Evolutionary conservation across 1,140 invertebrate genomes (phyloP), one percentile per base, ranked within the genome.

Genomic region (Drosophila teissieri): DNA sequence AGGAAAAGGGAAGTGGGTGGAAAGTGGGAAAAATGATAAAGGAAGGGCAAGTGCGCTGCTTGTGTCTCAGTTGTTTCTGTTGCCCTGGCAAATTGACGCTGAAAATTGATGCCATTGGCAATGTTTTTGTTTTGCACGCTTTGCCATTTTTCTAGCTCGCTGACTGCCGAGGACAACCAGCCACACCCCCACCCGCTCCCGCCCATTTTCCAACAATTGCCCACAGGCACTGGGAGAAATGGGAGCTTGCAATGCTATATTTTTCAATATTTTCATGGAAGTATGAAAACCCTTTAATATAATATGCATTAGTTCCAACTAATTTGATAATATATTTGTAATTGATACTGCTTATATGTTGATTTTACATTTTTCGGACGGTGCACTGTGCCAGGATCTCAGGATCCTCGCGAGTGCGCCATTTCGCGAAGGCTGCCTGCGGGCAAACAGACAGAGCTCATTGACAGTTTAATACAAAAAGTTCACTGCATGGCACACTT

Each of bases 391-490:
- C 17, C 37, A 31, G 40, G 40, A 37, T 14, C 27, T 36, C 56
- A n/a, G 22, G 11, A 42, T 39, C 11, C 15, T 24, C 24, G 36
- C 22, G 58, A 61, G 24, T 61, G 46, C 52, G 36, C 24, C 58
- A 52, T 56, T 36, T 62, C 63, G 44, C 56, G 44, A 31, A 27
- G 45, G 45, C 24, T 37, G 44, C 45, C 19, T 24, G n/a, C 17
- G 53, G 24, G 68, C 57, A 52, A 51, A 68, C 40, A 58, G 34
- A 74, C 53, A 67, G 42, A 27, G 44, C 54, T 52, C 72, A 75
- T 75, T 75, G 65, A 78, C 75, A 78, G 64, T 70, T 78, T 78
- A 76, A 78, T 77, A 77, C 65, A 78, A 78, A 77, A 78, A 77
- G 75, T 57, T 78, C 57, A 58, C 52, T 78, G 75, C 64, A 44